Evolutionary conservation across 2,797 vertebrate species (phyloP), one percentile per base, ranked within the genome.

Genomic region (Iguana delicatissima): DNA sequence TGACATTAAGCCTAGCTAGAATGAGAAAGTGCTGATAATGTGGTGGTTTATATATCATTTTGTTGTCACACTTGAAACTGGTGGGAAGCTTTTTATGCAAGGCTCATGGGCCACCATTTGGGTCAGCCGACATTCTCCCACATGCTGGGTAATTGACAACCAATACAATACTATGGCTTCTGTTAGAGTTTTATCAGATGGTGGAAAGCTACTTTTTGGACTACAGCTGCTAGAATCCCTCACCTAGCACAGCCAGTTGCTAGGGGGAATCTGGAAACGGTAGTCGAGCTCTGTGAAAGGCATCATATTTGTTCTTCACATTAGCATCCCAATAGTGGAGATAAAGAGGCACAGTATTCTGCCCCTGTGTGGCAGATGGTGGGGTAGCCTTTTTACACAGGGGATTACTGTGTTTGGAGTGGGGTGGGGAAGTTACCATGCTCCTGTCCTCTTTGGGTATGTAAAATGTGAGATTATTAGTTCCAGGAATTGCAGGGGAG

Each of bases 1-100:
- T 88, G 77, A 20, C 90, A 93, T 92, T 76, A 89, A 89, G 90
- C 89, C 77, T n/a, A 82, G 91, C 87, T 93, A 80, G 16, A 82
- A 81, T 76, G 69, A 38, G 77, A 52, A 90, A 81, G 72, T 67
- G 84, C 79, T 83, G 93, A 86, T 72, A 57, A 76, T 46, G 9
- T 35, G 38, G 42, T 24, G 35, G 73, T 35, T 52, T 26, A 7
- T 91, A 77, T 92, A 81, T 57, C 85, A 92, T 67, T 62, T 89
- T 95, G 90, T 52, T 88, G 90, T 89, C 52, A 24, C 73, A 72
- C 35, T 84, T 85, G n/a, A 85, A 24, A 35, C 22, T 90, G n/a
- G 55, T 73, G 29, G 12, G 55, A 29, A 85, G 62, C 26, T 24
- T 3, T 50, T 69, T 50, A 7, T 20, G 50, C 18, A n/a, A 57